A percentile compares a stretch with the other conserved stretches of the same genome.
phyloP scores from a whole-genome alignment of 2,888 invertebrate species.

The Macropis europaea region DNA sequence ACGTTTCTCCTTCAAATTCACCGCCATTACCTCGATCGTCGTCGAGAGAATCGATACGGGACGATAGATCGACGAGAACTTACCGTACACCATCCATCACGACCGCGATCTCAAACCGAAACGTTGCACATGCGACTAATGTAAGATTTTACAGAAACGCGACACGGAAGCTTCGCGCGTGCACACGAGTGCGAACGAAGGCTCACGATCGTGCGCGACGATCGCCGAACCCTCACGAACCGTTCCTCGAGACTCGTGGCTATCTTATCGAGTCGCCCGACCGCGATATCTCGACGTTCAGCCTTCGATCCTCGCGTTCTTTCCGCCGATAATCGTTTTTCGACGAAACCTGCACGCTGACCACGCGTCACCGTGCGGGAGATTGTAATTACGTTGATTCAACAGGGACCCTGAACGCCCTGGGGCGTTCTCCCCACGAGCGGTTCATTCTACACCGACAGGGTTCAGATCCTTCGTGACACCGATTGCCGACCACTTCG shows the following conservation, averaged over 20 bases:
- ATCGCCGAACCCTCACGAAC: slow-evolving; percentile 17
- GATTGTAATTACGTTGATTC: too few species aligned
- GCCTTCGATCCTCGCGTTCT: slow-evolving; percentile 7
- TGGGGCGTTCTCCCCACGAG: too few species aligned
- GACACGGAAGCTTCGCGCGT: slow-evolving; percentile 20
- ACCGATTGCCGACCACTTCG: too few species aligned
- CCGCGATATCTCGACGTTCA: neutral
- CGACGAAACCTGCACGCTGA: too few species aligned
- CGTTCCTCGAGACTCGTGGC: slow-evolving; percentile 1
- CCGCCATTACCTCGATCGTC: neutral
- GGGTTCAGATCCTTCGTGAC: too few species aligned
- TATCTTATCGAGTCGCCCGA: slow-evolving; percentile 5
- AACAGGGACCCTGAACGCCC: too few species aligned
- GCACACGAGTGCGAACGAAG: slow-evolving; percentile 3
- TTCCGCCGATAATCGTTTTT: slow-evolving; percentile 4
- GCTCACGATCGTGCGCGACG: slow-evolving; percentile 18
- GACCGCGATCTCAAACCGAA: neutral
- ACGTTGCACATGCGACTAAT: neutral
- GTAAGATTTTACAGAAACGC: slow-evolving; percentile 37
- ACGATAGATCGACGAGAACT: neutral
- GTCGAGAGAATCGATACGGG: too few species aligned
- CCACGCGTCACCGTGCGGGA: too few species aligned
- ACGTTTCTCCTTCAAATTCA: neutral
- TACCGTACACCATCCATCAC: neutral
- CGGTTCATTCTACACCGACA: too few species aligned